Evolutionary conservation across 1,140 invertebrate genomes (phyloP), one percentile per base, ranked within the genome.

Genomic region (Pseudomyrmex concolor): DNA sequence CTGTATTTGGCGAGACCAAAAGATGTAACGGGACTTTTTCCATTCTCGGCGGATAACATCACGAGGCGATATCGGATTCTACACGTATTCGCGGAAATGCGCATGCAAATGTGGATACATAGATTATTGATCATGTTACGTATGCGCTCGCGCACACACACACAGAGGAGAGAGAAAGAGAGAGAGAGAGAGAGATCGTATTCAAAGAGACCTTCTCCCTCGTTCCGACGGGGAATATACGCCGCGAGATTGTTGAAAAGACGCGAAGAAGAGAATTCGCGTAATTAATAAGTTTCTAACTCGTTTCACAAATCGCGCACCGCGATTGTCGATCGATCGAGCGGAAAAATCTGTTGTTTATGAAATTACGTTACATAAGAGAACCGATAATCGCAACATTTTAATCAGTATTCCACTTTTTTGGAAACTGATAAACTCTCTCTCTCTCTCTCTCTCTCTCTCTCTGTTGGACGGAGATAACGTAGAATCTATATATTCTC

Each of bases 401-500:
- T 77, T 83, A 63, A 77, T 66, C 43, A 67, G 17, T 17, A 15
- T 45, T 34, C 12, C 10, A 34, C 50, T 54, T 54, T 22, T 19
- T 55, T 43, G 1, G 48, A n/a, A 57, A 13, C 43, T 48, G 54
- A 12, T 59, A n/a, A 19, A n/a, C 54, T 68, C 13, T 66, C 1
- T 4, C 25, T 66, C 13, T 70, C 45, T 48, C 34, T 34, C 34
- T 34, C 51, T 68, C 13, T 66, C 1, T 2, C 51, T 68, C 13
- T 66, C 1, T 5, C 25, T 59, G 5, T 34, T 45, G 19, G 7
- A 3, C 1, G 34, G 15, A 34, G 34, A 45, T 15, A 64, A 66
- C 59, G 10, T 67, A 19, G n/a, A 68, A 68, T 57, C 63, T 87
- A n/a, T 87, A n/a, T 48, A 15, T 50, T 66, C 10, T 70, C 45